Conservation (phyloP, 2,888 invertebrate species). For the Drosophila ezoana region DNA sequence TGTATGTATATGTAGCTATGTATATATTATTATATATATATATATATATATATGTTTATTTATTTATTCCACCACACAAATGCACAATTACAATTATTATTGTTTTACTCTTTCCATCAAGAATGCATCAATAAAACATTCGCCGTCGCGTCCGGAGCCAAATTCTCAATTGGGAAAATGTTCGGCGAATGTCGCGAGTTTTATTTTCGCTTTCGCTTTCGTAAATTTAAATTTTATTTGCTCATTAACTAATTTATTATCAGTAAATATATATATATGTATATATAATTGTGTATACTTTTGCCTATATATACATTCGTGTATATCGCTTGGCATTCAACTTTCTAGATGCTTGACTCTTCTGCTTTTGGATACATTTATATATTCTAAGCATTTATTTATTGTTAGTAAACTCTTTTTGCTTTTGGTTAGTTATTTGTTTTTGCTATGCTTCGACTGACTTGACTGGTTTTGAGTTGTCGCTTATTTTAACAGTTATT, state of each 20-base stretch:
- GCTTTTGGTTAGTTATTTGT: slow-evolving; percentile 56
- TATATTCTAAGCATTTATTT: slow-evolving; percentile 52
- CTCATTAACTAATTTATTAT: slow-evolving; percentile 72
- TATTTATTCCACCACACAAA: slow-evolving; percentile 69
- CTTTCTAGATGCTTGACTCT: slow-evolving; percentile 61
- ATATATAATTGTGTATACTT: slow-evolving; percentile 49
- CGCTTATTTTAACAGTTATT: slow-evolving; percentile 62
- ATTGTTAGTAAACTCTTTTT: slow-evolving; percentile 63
- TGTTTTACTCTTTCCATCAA: slow-evolving; percentile 62
- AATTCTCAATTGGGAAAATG: slow-evolving; percentile 46
- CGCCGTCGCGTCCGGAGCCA: slow-evolving; percentile 27
- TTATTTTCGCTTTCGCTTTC: slow-evolving; percentile 47
- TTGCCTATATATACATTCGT: slow-evolving; percentile 60
- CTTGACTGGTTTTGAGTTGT: slow-evolving; percentile 63
- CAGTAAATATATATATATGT: slow-evolving; percentile 55
- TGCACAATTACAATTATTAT: slow-evolving; percentile 81
- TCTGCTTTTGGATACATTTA: slow-evolving; percentile 43
- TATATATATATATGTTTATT: slow-evolving; percentile 22
- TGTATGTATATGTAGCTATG: slow-evolving; percentile 46
- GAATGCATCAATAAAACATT: slow-evolving; percentile 33
- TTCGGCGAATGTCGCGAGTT: slow-evolving; percentile 45
- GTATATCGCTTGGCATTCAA: slow-evolving; percentile 50
- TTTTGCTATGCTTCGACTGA: slow-evolving; percentile 74
- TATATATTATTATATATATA: slow-evolving; percentile 53
- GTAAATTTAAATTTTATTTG: slow-evolving; percentile 45